Evolutionary conservation across 2,113 vertebrate species (phyloP), one percentile per base, ranked within the genome.

Genomic region (Naja naja): DNA sequence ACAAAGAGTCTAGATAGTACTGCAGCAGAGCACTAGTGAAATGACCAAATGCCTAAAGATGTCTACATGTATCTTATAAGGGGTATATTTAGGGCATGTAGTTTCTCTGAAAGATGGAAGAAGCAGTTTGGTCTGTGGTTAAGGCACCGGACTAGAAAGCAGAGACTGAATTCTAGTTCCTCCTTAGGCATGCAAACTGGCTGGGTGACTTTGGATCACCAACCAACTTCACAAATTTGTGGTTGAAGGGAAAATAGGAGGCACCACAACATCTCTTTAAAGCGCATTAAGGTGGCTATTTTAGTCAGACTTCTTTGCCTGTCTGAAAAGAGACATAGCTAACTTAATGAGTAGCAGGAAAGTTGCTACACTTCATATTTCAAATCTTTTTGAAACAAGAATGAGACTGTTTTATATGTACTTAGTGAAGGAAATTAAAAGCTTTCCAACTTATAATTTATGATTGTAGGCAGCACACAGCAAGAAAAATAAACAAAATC

Each of bases 1-100:
- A 94, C 93, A 91, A 97, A 97, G 96, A 96, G 95, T 20, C 3
- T 58, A 58, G 25, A 43, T 5, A 16, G 25, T n/a, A 87, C 1
- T 87, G 27, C 3, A 87, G 54, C 16, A 47, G 23, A 86, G 25
- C 14, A 47, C 60, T 30, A 56, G 45, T 60, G n/a, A 34, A 91
- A 34, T 54, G 47, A 23, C 22, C 69, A 54, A 85, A 34, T 91
- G 39, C 47, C 3, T 69, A 69, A n/a, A 69, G 12, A 69, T 69
- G 6, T 14, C 39, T 43, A 5, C 9, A 18, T 58, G 58, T 58
- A 20, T 56, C 18, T 60, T 23, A 45, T 25, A 58, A 89, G 25
- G 39, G 39, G 9, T 60, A 43, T 7, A 45, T 25, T 30, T 3
- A 27, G 54, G 3, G 1, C 10, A 45, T 56, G 56, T 58, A 39